These are phyloP conservation scores for Nycticryphes semicollaris DNA, from an alignment of 2,113 vertebrate genomes.

Conservation along the genomic window DNA sequence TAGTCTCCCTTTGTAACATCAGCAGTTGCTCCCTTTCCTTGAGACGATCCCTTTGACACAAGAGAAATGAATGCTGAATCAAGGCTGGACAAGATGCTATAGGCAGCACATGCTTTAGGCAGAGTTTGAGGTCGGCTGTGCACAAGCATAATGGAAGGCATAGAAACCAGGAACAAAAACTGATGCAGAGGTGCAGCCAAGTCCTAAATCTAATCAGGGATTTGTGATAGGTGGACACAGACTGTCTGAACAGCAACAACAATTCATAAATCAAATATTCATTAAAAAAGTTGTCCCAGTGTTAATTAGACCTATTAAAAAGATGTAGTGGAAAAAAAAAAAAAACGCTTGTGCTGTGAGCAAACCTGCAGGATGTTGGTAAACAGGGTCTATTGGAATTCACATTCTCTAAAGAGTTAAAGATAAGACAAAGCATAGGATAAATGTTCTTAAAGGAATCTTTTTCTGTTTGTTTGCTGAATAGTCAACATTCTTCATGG, in stretches of 20 bases:
- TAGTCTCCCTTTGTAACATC: background rate
- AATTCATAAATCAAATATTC: background rate
- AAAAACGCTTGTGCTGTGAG: background rate
- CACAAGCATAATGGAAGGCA: background rate
- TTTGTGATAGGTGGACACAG: background rate
- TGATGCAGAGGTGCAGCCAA: background rate
- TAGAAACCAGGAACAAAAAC: background rate
- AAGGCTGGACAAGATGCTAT: background rate
- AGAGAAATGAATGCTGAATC: background rate
- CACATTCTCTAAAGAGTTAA: background rate
- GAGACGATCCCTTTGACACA: background rate
- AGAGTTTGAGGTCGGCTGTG: background rate
- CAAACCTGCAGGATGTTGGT: background rate
- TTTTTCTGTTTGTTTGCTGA: background rate
- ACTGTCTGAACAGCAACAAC: background rate
- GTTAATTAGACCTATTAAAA: background rate
- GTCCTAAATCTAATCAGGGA: background rate
- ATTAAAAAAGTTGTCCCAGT: background rate
- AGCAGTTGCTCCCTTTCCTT: background rate
- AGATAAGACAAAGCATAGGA: background rate
- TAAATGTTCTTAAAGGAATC: background rate
- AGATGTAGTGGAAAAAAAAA: background rate
- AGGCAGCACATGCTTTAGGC: background rate
- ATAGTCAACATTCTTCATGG: background rate
- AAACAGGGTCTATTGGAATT: background rate